phyloP scores from a whole-genome alignment of 2,797 vertebrate genomes.

The Mormyrus hasselquistii region DNA sequence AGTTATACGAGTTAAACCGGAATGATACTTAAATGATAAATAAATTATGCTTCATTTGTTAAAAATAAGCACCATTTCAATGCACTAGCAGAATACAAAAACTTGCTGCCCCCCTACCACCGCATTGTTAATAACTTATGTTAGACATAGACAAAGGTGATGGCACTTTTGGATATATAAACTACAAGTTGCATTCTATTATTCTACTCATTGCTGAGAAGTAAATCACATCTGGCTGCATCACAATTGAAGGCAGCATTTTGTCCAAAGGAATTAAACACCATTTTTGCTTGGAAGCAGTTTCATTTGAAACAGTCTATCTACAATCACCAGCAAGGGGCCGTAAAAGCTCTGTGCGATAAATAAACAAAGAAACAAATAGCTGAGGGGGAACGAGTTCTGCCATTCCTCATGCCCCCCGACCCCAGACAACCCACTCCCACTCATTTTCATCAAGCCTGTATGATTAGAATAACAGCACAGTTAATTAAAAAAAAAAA shows the following conservation, averaged over 20 bases:
- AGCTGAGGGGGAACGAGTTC: background rate
- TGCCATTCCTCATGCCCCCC: background rate
- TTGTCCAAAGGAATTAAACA: constrained; percentile 6
- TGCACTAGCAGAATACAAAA: background rate
- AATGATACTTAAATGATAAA: background rate
- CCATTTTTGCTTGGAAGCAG: background rate
- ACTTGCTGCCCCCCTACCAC: background rate
- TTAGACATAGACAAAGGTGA: background rate
- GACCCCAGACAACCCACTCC: background rate
- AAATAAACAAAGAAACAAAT: background rate
- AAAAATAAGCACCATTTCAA: background rate
- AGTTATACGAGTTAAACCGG: background rate
- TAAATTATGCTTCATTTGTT: background rate
- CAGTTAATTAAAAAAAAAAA: background rate
- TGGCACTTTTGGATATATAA: background rate
- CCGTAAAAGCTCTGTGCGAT: background rate
- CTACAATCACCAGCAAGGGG: constrained; percentile 7
- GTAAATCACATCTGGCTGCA: background rate
- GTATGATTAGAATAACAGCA: background rate
- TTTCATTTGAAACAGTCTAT: background rate
- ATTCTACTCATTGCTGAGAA: background rate
- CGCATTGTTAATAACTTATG: background rate
- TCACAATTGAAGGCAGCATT: background rate
- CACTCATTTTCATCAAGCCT: background rate
- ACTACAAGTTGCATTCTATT: background rate